These are phyloP conservation scores for Formicarius rufipectus DNA, from an alignment of 2,113 vertebrate species.

Conservation along the genomic window DNA sequence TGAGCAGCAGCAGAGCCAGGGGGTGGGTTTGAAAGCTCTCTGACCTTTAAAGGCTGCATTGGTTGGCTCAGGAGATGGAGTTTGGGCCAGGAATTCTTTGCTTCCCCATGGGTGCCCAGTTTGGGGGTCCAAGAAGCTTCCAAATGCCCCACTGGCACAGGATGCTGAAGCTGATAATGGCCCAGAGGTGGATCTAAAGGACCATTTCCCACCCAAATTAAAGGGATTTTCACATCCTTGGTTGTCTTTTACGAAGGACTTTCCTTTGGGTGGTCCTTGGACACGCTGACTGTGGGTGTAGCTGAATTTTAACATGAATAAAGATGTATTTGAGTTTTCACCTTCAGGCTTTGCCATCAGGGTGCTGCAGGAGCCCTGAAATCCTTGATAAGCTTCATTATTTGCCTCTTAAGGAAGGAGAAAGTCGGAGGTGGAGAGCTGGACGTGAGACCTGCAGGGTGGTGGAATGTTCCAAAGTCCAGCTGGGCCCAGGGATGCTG, in stretches of 20 bases:
- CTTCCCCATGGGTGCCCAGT: fast-evolving
- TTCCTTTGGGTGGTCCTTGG: neutral
- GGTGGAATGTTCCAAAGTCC: neutral
- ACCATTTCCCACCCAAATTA: fast-evolving
- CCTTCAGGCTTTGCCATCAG: neutral
- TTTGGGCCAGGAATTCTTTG: neutral
- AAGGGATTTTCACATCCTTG: fast-evolving
- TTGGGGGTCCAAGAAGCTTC: fast-evolving
- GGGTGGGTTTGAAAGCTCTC: neutral
- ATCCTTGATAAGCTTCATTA: fast-evolving
- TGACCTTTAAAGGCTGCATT: neutral
- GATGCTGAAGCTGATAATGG: fast-evolving
- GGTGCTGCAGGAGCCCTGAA: neutral
- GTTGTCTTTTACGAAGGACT: neutral
- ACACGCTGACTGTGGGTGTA: too few species aligned
- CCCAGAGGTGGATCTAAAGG: neutral
- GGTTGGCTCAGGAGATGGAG: neutral
- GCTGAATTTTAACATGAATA: neutral
- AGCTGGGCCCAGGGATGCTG: neutral
- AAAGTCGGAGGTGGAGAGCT: fast-evolving
- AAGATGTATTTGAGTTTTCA: neutral
- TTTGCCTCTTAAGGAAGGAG: neutral
- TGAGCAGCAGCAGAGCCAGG: neutral
- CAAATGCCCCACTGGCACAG: fast-evolving
- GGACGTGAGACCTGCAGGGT: fast-evolving